phyloP scores from a whole-genome alignment of 2,113 vertebrate species.

The Elgaria multicarinata region DNA sequence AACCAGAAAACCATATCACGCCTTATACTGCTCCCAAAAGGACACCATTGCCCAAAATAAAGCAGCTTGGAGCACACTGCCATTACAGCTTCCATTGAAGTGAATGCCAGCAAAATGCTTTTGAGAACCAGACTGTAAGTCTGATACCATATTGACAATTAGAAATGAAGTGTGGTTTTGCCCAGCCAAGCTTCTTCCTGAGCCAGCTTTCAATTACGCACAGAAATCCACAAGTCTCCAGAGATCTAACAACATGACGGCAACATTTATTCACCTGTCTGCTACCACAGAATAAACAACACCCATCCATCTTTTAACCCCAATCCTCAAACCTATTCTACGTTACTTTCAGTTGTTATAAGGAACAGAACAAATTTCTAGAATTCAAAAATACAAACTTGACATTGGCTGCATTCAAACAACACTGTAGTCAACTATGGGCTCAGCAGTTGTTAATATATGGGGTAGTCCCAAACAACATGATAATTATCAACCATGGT shows the following conservation, averaged over 20 bases:
- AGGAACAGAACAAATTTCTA: background rate
- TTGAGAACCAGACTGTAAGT: background rate
- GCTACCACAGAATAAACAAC: conserved; percentile 33
- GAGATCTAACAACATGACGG: background rate
- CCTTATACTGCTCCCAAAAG: conserved; percentile 1
- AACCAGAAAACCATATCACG: background rate
- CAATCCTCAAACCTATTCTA: background rate
- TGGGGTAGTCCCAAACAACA: too few species aligned
- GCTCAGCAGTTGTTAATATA: too few species aligned
- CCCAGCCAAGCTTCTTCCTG: conserved; percentile 26
- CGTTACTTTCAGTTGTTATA: conserved; percentile 12
- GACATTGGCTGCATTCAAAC: too few species aligned
- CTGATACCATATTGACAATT: background rate
- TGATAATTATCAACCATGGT: too few species aligned
- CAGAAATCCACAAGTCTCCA: conserved; percentile 41
- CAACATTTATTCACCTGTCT: background rate
- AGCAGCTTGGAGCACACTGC: rapidly evolving
- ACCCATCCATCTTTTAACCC: background rate
- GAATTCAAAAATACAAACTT: conserved; percentile 16
- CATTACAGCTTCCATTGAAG: background rate
- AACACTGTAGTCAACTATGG: too few species aligned
- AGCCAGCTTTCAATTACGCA: conserved; percentile 12
- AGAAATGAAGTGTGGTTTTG: conserved; percentile 39
- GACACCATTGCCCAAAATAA: conserved; percentile 32
- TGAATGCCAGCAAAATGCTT: background rate